Percentiles rank a stretch among this genome's conserved stretches.
Evolutionary conservation across 1,140 invertebrate species (phyloP).

Genomic region (Rhyzopertha dominica): DNA sequence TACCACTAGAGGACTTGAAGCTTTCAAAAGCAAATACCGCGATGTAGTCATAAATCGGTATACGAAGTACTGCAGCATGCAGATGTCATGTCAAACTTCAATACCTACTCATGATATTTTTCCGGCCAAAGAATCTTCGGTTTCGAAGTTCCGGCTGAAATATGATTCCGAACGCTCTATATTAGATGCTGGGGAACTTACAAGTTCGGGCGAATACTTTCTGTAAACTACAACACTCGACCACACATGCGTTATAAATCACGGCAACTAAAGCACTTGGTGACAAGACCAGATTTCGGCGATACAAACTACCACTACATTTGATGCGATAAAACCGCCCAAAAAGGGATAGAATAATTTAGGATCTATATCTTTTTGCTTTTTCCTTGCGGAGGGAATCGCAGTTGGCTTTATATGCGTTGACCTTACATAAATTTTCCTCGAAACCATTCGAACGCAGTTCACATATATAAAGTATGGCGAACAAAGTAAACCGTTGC

Average conservation of each 20-base stretch:
- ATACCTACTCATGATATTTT: conserved; percentile 13
- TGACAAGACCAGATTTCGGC: conserved; percentile 34
- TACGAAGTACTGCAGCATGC: too few species aligned
- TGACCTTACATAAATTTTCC: too few species aligned
- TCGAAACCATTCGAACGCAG: too few species aligned
- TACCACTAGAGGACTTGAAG: too few species aligned
- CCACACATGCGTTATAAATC: conserved; percentile 35
- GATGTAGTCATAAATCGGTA: too few species aligned
- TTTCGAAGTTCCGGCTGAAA: conserved; percentile 6
- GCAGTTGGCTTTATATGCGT: too few species aligned
- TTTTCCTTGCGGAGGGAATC: conserved; percentile 2
- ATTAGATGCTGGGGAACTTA: conserved; percentile 8
- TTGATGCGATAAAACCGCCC: conserved; percentile 21
- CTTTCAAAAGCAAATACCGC: too few species aligned
- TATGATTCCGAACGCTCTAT: too few species aligned
- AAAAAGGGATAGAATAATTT: conserved; percentile 26
- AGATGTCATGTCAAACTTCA: conserved; percentile 15
- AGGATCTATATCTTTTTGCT: conserved; percentile 25
- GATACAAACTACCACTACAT: conserved; percentile 33
- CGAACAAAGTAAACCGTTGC: too few species aligned
- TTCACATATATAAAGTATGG: too few species aligned
- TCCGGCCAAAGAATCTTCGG: too few species aligned
- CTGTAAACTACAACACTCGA: conserved; percentile 31
- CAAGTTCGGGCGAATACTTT: conserved; percentile 21
- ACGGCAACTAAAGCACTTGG: conserved; percentile 27